Evolutionary conservation across 2,888 invertebrate species (phyloP).

Genomic region (Glomeris marginata): DNA sequence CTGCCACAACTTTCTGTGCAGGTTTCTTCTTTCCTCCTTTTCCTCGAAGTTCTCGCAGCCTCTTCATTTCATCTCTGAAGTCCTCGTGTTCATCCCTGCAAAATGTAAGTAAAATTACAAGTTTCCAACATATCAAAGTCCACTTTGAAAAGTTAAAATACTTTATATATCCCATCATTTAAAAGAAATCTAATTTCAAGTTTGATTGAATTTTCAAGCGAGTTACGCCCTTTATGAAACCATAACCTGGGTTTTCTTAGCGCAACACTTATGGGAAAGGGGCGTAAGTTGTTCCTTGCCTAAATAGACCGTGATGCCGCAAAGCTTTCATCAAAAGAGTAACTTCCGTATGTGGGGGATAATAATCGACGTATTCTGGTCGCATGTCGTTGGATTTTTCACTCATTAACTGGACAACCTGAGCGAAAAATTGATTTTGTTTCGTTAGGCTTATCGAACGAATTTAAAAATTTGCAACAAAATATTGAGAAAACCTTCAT

Average conservation of each 20-base stretch:
- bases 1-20: too few species aligned
- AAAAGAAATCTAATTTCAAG: too few species aligned
- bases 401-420: conserved; percentile 57
- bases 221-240: too few species aligned
- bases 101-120: conserved; percentile 13
- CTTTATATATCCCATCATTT: too few species aligned
- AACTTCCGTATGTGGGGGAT: conserved; percentile 69
- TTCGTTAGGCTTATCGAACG: too few species aligned
- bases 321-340: conserved; percentile 53
- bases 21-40: conserved; percentile 43
- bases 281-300: conserved; percentile 26
- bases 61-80: conserved; percentile 71
- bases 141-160: too few species aligned
- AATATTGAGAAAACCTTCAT: too few species aligned
- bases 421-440: neutral
- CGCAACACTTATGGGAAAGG: too few species aligned
- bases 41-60: conserved; percentile 57
- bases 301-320: conserved; percentile 58
- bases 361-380: conserved; percentile 60
- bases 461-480: too few species aligned
- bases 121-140: too few species aligned
- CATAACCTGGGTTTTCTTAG: too few species aligned
- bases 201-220: too few species aligned
- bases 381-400: conserved; percentile 57
- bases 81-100: conserved; percentile 65